Evolutionary conservation across 2,888 invertebrate genomes (phyloP).

Genomic region (Bhutanitis thaidina): DNA sequence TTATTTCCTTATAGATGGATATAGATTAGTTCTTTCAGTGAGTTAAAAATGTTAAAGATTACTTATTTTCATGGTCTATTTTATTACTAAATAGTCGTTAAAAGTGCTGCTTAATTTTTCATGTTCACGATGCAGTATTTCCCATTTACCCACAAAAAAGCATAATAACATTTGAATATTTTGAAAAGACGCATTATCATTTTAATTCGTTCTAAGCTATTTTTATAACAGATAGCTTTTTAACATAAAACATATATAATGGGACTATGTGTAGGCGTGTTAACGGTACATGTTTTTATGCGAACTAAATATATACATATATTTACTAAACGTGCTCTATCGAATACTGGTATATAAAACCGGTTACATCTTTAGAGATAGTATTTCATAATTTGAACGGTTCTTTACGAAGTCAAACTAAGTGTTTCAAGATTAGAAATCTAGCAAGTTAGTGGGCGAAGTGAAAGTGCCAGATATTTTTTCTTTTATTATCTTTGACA

Average conservation of each 20-base stretch:
- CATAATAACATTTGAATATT: constrained; percentile 1
- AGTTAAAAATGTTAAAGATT: no score
- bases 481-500: neutral
- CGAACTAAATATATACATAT: neutral
- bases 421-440: constrained; percentile 10
- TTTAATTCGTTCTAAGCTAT: neutral
- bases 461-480: constrained; percentile 10
- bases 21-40: no score
- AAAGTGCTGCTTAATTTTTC: no score
- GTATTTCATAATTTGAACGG: constrained; percentile 14
- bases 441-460: neutral
- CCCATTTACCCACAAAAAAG: neutral
- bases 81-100: no score
- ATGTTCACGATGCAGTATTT: no score
- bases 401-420: constrained; percentile 6
- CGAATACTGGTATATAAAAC: constrained; percentile 1
- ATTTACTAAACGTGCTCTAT: constrained; percentile 1
- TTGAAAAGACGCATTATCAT: neutral
- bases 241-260: constrained; percentile 10
- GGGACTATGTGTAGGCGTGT: constrained; percentile 2
- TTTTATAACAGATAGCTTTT: neutral
- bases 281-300: constrained; percentile 17
- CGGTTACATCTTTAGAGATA: constrained; percentile 8
- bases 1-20: no score
- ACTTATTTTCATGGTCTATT: no score